Evolutionary conservation across 2,888 invertebrate genomes (phyloP), one percentile per base, ranked within the genome.

Genomic region (Branchellion lobata): DNA sequence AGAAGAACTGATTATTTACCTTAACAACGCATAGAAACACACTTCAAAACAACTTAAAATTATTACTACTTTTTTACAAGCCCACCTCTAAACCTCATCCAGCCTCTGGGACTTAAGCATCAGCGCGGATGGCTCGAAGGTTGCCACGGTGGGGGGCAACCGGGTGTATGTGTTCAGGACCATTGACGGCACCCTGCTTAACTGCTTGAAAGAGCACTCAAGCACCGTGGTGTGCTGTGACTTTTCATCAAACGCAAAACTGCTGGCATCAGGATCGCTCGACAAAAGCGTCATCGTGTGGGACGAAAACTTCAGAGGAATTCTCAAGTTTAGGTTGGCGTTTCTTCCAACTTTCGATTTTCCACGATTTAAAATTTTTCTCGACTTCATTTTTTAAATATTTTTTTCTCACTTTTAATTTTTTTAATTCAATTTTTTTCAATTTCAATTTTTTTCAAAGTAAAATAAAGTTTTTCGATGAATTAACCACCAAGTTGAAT

Each of bases 281-380:
- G 99, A 99, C 87, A 97, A 96, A 89, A 93, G 93, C 86, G 97
- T 99, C 72, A 98, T 99, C 82, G 94, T 99, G 83, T 99, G 98
- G 98, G 95, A 94, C 0, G 93, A 92, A 47, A 95, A 95, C 88
- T 90, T 98, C 85, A 96, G 97, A 89, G 97, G 96, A 31, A 91
- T 96, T 82, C 89, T 98, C 1, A 97, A 97, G 90, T 99, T 96
- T 88, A 92, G 93, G 94, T 95, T 90, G 91, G 92, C 89, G 24
- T 3, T 31, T 34, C 53, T 36, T 47, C 68, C 27, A 21, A 14
- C 2, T 34, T 78, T 78, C 29, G 8, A 40, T 24, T 74, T 40
- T n/a, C 5, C 5, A 27, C n/a, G 5, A 34, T 11, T 29, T 34
- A n/a, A n/a, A n/a, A n/a, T n/a, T n/a, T n/a, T n/a, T n/a, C n/a